phyloP scores from a whole-genome alignment of 1,140 invertebrate genomes.

The Bombus sibiricus region DNA sequence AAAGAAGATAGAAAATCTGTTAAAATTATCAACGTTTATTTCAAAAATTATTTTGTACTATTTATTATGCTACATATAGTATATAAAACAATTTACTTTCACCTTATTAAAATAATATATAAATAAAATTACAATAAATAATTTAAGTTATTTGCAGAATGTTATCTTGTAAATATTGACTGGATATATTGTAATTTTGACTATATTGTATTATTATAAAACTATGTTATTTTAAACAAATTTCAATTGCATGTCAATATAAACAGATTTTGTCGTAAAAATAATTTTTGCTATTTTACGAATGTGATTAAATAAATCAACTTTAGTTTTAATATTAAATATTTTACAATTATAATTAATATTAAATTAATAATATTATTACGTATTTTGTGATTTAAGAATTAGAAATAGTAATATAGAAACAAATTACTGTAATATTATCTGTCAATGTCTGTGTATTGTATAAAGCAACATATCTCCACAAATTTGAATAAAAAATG shows the following conservation, averaged over 20 bases:
- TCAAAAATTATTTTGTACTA: neutral
- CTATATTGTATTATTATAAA: neutral
- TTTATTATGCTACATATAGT: neutral
- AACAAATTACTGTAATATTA: neutral
- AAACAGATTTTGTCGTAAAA: neutral
- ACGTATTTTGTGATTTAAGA: neutral
- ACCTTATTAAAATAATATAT: neutral
- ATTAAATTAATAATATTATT: neutral
- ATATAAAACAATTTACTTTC: constrained; percentile 17
- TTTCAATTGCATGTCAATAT: neutral
- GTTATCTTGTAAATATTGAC: constrained; percentile 9
- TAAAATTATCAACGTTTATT: neutral
- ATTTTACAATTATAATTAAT: neutral
- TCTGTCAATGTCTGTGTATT: neutral
- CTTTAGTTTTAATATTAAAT: neutral
- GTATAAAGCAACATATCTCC: neutral
- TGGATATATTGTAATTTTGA: neutral
- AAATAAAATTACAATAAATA: constrained; percentile 21
- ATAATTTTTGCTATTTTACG: neutral
- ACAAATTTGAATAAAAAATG: neutral
- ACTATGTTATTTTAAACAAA: constrained; percentile 15
- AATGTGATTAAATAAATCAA: neutral
- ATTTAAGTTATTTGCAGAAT: neutral
- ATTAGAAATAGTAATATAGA: neutral
- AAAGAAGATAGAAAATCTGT: neutral